Base-by-base conservation (phyloP, 2,888 invertebrate genomes). In the Atethmia centrago region DNA sequence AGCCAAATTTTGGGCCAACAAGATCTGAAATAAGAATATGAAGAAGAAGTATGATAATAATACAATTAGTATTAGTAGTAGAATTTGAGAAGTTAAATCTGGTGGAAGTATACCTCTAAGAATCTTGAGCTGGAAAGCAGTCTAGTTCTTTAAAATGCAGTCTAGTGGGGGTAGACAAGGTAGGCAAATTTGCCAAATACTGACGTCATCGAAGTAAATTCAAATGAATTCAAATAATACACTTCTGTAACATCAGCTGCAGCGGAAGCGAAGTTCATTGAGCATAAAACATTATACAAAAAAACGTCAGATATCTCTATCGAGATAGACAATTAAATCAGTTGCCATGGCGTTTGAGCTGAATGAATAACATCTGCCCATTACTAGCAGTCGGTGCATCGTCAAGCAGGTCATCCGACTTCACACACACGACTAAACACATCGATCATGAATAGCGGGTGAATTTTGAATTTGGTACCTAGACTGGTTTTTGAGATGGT, bases 391-490 rank as follows among this genome's bases (percentile, higher is more conserved):
- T 92, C 90, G 92, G 94, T 95, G 95, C 94, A 94, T 95, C 90
- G 90, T 85, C 93, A 95, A 95, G 87, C 95, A 95, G 95, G 93
- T 94, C 94, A 94, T 90, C 91, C 84, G 82, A 89, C 87, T 92
- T 92, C 91, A 90, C 59, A 85, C 89, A 91, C 82, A 84, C 77
- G 85, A 86, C 83, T 88, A 92, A 90, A 92, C 91, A 90, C 91
- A 94, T 95, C 88, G 90, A 93, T 95, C 94, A 91, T 88, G 89
- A 85, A 83, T 85, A 86, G 84, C 87, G 87, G 89, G 56, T 86
- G 89, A 90, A 88, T 92, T 89, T 89, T 88, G 88, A 88, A 91
- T 89, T 89, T 80, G 12, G 45, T 53, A 70, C 64, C 65, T 49
- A 84, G 72, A 76, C 67, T 63, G 19, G 4, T 61, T 49, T 53